phyloP scores from a whole-genome alignment of 2,888 invertebrate genomes.

The Lampropteryx suffumata region DNA sequence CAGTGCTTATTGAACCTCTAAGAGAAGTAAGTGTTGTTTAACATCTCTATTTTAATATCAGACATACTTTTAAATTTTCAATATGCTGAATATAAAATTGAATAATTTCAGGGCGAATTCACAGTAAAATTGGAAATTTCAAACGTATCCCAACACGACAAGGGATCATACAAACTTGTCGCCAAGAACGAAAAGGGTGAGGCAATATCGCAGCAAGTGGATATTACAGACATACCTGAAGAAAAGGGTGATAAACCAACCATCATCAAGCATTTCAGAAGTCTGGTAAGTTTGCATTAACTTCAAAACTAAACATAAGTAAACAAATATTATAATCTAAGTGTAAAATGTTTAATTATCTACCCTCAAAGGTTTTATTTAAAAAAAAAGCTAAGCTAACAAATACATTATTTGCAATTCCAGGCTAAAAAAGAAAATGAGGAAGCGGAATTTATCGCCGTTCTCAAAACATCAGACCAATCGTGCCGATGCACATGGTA shows the following conservation, averaged over 20 bases:
- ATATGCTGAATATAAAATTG: too few species aligned
- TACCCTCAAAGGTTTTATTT: too few species aligned
- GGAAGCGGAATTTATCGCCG: constrained; percentile 89
- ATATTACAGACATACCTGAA: constrained; percentile 92
- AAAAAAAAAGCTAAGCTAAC: too few species aligned
- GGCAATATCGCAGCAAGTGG: constrained; percentile 93
- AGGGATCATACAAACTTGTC: constrained; percentile 94
- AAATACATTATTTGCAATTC: constrained; percentile 20
- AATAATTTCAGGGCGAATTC: constrained; percentile 90
- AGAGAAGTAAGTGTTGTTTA: constrained; percentile 85
- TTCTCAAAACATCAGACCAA: constrained; percentile 89
- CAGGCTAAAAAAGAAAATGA: constrained; percentile 82
- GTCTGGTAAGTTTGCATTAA: constrained; percentile 83
- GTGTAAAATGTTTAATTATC: too few species aligned
- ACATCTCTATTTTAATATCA: too few species aligned
- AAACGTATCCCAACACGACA: constrained; percentile 90
- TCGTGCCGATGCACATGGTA: constrained; percentile 93
- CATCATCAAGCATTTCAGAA: constrained; percentile 89
- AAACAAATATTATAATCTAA: too few species aligned
- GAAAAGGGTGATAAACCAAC: constrained; percentile 91
- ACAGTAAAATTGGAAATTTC: constrained; percentile 95
- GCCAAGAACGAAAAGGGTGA: constrained; percentile 97
- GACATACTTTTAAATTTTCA: too few species aligned
- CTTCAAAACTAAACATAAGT: too few species aligned
- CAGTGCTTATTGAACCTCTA: constrained; percentile 89